Percentiles rank a stretch among this genome's conserved stretches.
Conservation (phyloP, 2,113 vertebrate genomes). For the crab-eating macaque (Macaca fascicularis) region DNA sequence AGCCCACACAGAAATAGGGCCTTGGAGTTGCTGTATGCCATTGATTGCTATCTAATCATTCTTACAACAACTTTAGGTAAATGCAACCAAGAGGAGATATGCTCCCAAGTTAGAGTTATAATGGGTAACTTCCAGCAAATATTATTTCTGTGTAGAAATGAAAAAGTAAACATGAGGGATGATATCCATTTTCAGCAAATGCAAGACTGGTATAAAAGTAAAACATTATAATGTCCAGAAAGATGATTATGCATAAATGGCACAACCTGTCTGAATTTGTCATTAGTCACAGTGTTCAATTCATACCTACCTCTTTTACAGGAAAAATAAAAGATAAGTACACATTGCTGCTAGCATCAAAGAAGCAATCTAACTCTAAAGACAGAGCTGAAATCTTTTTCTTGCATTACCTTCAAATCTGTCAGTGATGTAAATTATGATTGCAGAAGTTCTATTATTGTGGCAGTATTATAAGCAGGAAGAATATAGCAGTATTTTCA, state of each 20-base stretch:
- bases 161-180: conserved; percentile 7
- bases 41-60: conserved; percentile 34
- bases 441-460: not conserved
- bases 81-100: conserved; percentile 25
- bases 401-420: conserved; percentile 1
- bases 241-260: conserved; percentile 32
- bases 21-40: not conserved
- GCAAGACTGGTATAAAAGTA: conserved; percentile 11
- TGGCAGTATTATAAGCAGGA: conserved; percentile 6
- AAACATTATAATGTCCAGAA: conserved; percentile 19
- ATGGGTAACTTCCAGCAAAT: conserved; percentile 38
- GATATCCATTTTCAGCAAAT: not conserved
- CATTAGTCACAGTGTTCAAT: not conserved
- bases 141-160: not conserved
- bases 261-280: conserved; percentile 19
- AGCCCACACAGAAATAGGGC: conserved; percentile 8
- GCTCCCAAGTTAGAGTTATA: not conserved
- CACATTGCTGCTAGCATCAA: not conserved
- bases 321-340: conserved; percentile 25
- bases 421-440: conserved; percentile 44
- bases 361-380: conserved; percentile 3
- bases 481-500: not conserved
- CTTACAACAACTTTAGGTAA: conserved; percentile 22
- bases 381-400: conserved; percentile 17
- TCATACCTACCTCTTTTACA: not conserved